Percentiles rank a stretch among this genome's conserved stretches.
phyloP scores from a whole-genome alignment of 2,113 vertebrate species.

The Oryzias woworae region DNA sequence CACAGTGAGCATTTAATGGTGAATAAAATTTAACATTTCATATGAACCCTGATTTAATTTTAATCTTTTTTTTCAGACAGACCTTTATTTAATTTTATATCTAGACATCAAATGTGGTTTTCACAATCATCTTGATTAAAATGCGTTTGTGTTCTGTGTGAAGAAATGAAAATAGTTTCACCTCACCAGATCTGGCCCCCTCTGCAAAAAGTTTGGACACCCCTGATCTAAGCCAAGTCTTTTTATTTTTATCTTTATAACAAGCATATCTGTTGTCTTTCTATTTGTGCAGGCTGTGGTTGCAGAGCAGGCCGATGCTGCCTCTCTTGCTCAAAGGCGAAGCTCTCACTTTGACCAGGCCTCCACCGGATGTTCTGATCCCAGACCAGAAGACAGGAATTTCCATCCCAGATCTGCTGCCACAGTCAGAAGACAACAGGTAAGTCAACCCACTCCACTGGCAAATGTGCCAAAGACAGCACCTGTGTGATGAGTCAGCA shows the following conservation, averaged over 20 bases:
- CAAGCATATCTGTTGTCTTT: neutral
- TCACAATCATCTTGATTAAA: too few species aligned
- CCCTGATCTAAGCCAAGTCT: too few species aligned
- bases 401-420: slow-evolving; percentile 33
- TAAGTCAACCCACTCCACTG: slow-evolving; percentile 33
- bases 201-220: too few species aligned
- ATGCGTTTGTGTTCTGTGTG: too few species aligned
- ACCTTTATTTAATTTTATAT: too few species aligned
- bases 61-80: too few species aligned
- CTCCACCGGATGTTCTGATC: slow-evolving; percentile 29
- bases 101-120: too few species aligned
- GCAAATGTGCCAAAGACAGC: slow-evolving; percentile 39
- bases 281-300: slow-evolving; percentile 33
- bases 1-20: too few species aligned
- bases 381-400: slow-evolving; percentile 38
- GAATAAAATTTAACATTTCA: too few species aligned
- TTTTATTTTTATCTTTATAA: neutral
- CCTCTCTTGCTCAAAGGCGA: slow-evolving; percentile 1
- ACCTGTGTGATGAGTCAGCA: slow-evolving; percentile 39
- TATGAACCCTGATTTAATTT: too few species aligned
- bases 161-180: too few species aligned
- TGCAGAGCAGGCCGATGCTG: slow-evolving; percentile 25
- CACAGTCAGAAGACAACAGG: slow-evolving; percentile 54
- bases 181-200: too few species aligned
- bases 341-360: slow-evolving; percentile 24